These are phyloP conservation scores for Amyelois transitella DNA, from an alignment of 1,140 invertebrate genomes.

Conservation along the genomic window DNA sequence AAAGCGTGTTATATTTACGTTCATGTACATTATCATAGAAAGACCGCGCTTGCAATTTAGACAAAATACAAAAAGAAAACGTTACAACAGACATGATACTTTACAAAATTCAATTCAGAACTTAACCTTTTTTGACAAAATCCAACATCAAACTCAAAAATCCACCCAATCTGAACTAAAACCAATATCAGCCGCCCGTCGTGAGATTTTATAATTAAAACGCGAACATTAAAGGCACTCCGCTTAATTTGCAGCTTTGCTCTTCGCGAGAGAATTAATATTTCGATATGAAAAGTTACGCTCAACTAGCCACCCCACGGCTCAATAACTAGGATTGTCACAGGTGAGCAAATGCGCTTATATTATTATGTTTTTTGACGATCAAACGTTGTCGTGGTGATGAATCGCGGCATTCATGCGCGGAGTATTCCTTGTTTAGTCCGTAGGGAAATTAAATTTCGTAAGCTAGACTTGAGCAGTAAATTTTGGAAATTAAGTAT, in stretches of 20 bases:
- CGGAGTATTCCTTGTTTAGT: neutral
- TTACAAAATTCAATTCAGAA: neutral
- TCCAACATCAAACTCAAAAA: neutral
- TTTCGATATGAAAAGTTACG: conserved; percentile 73
- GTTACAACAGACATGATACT: too few species aligned
- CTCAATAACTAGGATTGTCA: conserved; percentile 66
- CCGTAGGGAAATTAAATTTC: neutral
- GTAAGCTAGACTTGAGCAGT: neutral
- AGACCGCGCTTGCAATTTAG: too few species aligned
- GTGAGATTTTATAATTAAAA: conserved; percentile 52
- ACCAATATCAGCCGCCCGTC: neutral
- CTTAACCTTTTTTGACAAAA: neutral
- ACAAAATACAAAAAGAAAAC: too few species aligned
- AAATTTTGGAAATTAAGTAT: neutral
- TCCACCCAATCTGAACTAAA: neutral
- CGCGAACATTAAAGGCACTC: conserved; percentile 66
- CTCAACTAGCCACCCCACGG: conserved; percentile 66
- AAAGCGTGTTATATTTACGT: too few species aligned
- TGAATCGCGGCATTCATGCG: conserved; percentile 20
- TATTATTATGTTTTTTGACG: conserved; percentile 64
- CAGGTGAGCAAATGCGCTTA: conserved; percentile 70
- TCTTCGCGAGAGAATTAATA: conserved; percentile 71
- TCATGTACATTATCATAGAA: too few species aligned
- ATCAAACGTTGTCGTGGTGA: conserved; percentile 65
- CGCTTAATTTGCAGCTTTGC: conserved; percentile 69